A percentile compares a stretch with the other conserved stretches of the same genome.
These are phyloP conservation scores for Nebria salina DNA, from an alignment of 2,888 invertebrate genomes.

Conservation along the genomic window DNA sequence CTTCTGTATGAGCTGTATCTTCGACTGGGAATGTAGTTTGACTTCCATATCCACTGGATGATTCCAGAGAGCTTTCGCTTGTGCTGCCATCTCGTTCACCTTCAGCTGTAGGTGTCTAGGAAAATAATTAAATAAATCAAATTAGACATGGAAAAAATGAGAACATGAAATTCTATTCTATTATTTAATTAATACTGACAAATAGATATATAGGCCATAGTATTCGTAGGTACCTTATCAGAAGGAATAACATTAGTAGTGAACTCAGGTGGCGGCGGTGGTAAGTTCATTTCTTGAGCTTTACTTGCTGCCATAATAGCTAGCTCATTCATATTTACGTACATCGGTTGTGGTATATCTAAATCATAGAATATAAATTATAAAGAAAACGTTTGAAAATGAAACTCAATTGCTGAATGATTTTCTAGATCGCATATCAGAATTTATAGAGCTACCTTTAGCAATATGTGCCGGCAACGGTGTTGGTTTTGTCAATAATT, in stretches of 20 bases:
- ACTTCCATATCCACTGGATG: constrained; percentile 81
- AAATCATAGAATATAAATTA: constrained; percentile 40
- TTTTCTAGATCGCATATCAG: too few relatives aligned
- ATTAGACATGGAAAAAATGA: neutral
- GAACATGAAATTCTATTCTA: neutral
- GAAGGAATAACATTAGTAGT: constrained; percentile 43
- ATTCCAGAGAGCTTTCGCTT: constrained; percentile 79
- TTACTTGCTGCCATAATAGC: constrained; percentile 83
- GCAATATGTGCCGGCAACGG: constrained; percentile 80
- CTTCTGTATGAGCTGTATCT: constrained; percentile 60
- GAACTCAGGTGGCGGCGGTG: constrained; percentile 66
- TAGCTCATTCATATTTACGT: constrained; percentile 92
- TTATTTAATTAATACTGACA: neutral
- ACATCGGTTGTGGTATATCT: constrained; percentile 79
- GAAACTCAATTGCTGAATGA: neutral
- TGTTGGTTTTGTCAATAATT: constrained; percentile 69
- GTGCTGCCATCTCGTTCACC: constrained; percentile 69
- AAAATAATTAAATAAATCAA: neutral
- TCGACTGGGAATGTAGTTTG: constrained; percentile 76
- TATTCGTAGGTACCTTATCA: constrained; percentile 3
- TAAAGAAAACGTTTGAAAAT: constrained; percentile 45
- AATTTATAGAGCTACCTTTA: constrained; percentile 67
- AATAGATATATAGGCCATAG: neutral
- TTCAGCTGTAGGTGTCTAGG: constrained; percentile 53
- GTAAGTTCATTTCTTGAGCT: constrained; percentile 71